These are phyloP conservation scores for Molothrus aeneus DNA, from an alignment of 2,797 vertebrate species.

Conservation along the genomic window DNA sequence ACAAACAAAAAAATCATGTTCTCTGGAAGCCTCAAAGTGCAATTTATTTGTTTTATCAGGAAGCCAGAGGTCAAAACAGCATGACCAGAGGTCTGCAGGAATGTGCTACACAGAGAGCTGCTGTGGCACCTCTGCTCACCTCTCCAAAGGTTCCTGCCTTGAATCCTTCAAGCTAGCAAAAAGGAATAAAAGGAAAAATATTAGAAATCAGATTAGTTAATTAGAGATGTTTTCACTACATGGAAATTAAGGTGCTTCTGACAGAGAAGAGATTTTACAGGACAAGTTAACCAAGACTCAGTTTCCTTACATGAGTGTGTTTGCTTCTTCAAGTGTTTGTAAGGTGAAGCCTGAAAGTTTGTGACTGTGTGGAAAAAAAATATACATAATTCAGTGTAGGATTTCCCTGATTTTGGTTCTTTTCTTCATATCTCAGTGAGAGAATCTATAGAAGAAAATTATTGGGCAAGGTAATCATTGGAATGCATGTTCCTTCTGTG, in stretches of 20 bases:
- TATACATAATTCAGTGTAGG: background rate
- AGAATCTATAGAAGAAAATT: background rate
- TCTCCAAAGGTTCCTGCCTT: background rate
- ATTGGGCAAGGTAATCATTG: background rate
- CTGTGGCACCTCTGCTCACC: background rate
- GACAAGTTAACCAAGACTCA: background rate
- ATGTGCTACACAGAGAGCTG: background rate
- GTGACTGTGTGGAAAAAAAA: background rate
- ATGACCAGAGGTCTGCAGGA: background rate
- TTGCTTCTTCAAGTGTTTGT: background rate
- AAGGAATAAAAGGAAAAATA: background rate
- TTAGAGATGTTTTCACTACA: background rate
- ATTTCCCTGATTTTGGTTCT: background rate
- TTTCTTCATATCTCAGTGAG: background rate
- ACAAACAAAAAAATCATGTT: background rate
- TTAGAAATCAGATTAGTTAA: background rate
- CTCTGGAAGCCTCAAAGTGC: background rate
- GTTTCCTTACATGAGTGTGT: fast-evolving
- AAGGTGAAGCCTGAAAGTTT: background rate
- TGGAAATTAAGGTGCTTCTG: background rate
- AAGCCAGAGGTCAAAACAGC: background rate
- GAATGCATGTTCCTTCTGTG: background rate
- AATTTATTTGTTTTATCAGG: background rate
- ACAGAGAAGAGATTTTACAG: background rate
- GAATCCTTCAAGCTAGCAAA: background rate